Conservation (phyloP, 2,113 vertebrate species). For the mouse (Mus musculus) region DNA sequence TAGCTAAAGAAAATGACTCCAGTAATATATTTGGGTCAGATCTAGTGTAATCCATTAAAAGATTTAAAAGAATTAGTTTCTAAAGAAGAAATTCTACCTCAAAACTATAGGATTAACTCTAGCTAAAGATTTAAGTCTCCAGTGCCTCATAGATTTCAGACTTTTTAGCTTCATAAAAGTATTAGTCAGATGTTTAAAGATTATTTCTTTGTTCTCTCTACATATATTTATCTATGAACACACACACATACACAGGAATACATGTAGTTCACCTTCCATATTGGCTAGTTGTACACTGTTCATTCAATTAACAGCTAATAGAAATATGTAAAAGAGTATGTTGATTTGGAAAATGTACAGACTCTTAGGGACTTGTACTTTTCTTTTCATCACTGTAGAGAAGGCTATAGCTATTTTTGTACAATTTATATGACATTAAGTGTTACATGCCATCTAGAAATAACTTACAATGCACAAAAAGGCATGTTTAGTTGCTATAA, state of each 20-base stretch:
- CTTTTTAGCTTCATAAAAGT: not conserved
- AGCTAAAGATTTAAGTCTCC: not conserved
- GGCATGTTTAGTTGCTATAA: not conserved
- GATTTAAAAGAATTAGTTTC: not conserved
- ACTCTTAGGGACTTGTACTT: not conserved
- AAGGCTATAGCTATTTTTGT: not conserved
- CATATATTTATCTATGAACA: not conserved
- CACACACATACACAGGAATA: not conserved
- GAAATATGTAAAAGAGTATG: not conserved
- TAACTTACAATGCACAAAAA: not conserved
- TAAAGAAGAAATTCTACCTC: constrained; percentile 13
- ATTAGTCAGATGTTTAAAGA: constrained; percentile 26
- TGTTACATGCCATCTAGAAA: not conserved
- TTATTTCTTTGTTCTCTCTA: not conserved
- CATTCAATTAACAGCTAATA: not conserved
- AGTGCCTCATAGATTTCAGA: not conserved
- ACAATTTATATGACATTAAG: not conserved
- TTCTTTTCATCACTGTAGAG: not conserved
- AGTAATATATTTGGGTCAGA: not conserved
- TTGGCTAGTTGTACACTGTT: not conserved
- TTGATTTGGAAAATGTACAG: not conserved
- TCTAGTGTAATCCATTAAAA: not conserved
- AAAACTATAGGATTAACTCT: not conserved
- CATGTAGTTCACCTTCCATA: not conserved
- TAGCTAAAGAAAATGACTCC: not conserved